A percentile compares a stretch with the other conserved stretches of the same genome.
Conservation (phyloP, 2,888 invertebrate genomes). For the Polydrusus tereticollis region DNA sequence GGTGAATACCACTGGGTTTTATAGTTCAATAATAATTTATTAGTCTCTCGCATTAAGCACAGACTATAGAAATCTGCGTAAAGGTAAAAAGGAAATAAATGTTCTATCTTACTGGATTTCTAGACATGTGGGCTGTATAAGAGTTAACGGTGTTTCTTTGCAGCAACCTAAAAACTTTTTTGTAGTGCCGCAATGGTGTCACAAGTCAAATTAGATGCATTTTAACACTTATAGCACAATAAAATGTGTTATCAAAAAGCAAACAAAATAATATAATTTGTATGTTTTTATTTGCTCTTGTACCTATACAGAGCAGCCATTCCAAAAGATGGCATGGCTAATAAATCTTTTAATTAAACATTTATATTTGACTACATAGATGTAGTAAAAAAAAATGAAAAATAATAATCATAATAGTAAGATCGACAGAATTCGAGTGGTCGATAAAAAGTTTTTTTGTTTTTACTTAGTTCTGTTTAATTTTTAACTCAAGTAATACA, state of each 20-base stretch:
- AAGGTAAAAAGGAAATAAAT: too few relatives aligned
- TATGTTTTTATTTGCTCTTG: slow-evolving; percentile 49
- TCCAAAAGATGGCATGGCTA: slow-evolving; percentile 38
- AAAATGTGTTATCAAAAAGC: slow-evolving; percentile 46
- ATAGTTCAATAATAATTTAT: too few relatives aligned
- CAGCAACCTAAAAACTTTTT: not conserved
- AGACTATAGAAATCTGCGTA: too few relatives aligned
- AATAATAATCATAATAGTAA: not conserved
- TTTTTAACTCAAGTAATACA: too few relatives aligned
- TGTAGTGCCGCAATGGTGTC: slow-evolving; percentile 16
- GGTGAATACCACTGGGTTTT: too few relatives aligned
- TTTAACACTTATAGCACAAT: slow-evolving; percentile 37
- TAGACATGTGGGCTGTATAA: not conserved
- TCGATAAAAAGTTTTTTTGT: too few relatives aligned
- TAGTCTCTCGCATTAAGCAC: too few relatives aligned
- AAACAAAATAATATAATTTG: slow-evolving; percentile 51
- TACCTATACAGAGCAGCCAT: slow-evolving; percentile 24
- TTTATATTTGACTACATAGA: not conserved
- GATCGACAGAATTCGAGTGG: not conserved
- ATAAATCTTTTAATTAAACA: slow-evolving; percentile 40
- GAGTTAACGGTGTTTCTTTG: not conserved
- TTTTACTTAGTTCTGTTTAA: too few relatives aligned
- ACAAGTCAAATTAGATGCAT: slow-evolving; percentile 25
- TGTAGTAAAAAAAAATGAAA: not conserved
- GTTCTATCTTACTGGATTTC: too few relatives aligned